These are phyloP conservation scores for Diarsia dahlii DNA, from an alignment of 2,888 invertebrate species.

Conservation along the genomic window DNA sequence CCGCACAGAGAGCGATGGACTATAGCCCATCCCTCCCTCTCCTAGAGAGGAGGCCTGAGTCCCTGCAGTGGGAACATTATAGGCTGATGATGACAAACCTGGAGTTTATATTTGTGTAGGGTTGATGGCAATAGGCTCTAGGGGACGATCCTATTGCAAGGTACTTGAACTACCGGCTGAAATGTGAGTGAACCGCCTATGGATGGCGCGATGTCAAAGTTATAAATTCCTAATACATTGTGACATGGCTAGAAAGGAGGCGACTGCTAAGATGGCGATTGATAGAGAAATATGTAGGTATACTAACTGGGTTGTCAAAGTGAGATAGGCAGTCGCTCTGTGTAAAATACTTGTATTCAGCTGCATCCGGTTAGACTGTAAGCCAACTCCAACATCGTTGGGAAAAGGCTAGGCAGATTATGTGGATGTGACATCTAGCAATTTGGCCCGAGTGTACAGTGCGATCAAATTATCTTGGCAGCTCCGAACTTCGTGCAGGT, in stretches of 20 bases:
- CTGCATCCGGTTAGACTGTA: neutral
- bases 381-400: neutral
- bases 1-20: no score
- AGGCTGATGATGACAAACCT: neutral
- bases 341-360: neutral
- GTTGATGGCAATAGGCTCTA: neutral
- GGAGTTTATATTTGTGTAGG: neutral
- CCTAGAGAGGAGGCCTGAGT: no score
- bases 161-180: neutral
- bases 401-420: neutral
- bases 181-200: neutral
- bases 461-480: no score
- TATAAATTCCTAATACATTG: neutral
- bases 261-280: no score
- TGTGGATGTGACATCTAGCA: neutral
- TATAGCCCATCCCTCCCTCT: no score
- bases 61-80: no score
- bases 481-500: no score
- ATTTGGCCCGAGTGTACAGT: neutral
- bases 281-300: no score
- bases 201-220: no score
- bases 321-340: neutral
- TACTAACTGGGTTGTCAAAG: no score
- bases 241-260: neutral
- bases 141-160: no score